Evolutionary conservation across 2,797 vertebrate genomes (phyloP), one percentile per base, ranked within the genome.

Genomic region (Diplodus sargus): DNA sequence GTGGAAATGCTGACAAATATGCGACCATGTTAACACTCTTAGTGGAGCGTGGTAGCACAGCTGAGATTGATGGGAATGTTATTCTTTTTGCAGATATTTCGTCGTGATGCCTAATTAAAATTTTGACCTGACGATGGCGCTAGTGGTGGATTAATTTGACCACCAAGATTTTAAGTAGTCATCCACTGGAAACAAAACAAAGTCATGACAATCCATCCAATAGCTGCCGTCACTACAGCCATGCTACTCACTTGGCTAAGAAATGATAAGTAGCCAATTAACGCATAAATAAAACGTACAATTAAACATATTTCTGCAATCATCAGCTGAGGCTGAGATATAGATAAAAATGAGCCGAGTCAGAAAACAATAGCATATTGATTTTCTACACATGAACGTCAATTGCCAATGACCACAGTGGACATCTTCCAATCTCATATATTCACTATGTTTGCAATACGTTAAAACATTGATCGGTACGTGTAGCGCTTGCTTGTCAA

Each of bases 401-500:
- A 76, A 79, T 88, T 81, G 82, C 79, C 87, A 86, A 79, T 90
- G 76, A 89, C 76, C 67, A 25, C 52, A 79, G 47, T 58, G 85
- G 79, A 85, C 70, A 48, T 87, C 88, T 92, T 87, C 83, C 83
- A 80, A 83, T 91, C 84, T 89, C 81, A 88, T 89, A 88, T 89
- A 92, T 83, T 88, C 90, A 87, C 71, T 43, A 81, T 76, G 85
- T 81, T 81, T 76, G 85, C 89, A 90, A 89, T 86, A 89, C 81
- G 77, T 84, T 70, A 56, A 87, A 87, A 67, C 71, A 90, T 92
- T 79, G 90, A 93, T 92, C 52, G 43, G 85, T 90, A 65, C 79
- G 83, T 86, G 81, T 87, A 84, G 85, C 88, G 77, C 78, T 79
- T 87, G 68, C 81, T 65, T 85, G 87, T 94, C 92, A 93, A 92